Evolutionary conservation across 2,888 invertebrate genomes (phyloP), one percentile per base, ranked within the genome.

Genomic region (Kuschelorhynchus macadamiae): DNA sequence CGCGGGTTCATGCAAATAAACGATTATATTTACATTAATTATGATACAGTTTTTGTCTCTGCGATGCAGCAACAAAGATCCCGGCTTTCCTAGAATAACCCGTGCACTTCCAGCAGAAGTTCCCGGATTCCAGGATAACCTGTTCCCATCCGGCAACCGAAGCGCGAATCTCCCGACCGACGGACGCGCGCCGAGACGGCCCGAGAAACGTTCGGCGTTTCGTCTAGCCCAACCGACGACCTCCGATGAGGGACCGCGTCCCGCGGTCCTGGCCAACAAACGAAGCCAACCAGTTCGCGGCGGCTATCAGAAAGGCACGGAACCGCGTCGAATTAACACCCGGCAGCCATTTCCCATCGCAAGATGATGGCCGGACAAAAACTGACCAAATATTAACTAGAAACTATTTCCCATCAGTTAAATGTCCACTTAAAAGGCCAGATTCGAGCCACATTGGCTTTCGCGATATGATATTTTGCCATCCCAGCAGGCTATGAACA

Each of bases 181-280:
- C 68, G 56, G 39, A 30, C 21, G 60, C 59, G 60, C 59, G 41
- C 76, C 81, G 81, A 79, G 80, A 78, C 79, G 75, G 68, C 41
- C 80, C 82, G 82, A 82, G 41, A 70, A 61, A 18, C 66, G 72
- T 52, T 81, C 82, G 82, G 79, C 11, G 76, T 74, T 77, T 77
- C 76, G 81, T 81, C 81, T 81, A 79, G 81, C 77, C 75, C 67
- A 41, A 52, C 47, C 55, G 53, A 60, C 39, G 53, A 47, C 39
- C 55, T 25, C 46, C 59, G 63, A 57, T 46, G 32, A 20, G 16
- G 36, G 42, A 56, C 59, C 32, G 52, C 61, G 56, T 33, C 50
- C 52, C 61, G 56, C 56, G 53, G 42, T 67, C 67, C 61, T 53
- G 59, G 57, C 62, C 47, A 63, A 57, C 67, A 49, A 39, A 50